Conservation (phyloP, 2,888 invertebrate genomes). For the Tachystola acroxantha region DNA sequence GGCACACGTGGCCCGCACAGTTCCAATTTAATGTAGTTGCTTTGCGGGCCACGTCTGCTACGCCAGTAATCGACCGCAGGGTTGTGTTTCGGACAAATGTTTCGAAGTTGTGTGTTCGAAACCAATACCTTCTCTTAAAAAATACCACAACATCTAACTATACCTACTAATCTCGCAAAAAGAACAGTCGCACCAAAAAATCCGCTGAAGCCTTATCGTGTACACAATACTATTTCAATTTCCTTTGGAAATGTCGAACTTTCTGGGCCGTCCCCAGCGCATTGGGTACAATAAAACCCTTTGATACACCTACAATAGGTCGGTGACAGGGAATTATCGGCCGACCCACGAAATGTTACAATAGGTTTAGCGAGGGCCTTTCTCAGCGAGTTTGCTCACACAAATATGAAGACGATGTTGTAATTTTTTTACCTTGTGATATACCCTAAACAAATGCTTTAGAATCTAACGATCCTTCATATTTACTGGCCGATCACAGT, state of each 20-base stretch:
- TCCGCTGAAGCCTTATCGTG: conserved; percentile 11
- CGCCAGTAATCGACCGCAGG: too few relatives aligned
- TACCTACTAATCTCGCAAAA: conserved; percentile 1
- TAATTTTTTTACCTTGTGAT: too few relatives aligned
- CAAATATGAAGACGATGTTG: too few relatives aligned
- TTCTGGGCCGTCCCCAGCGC: conserved; percentile 19
- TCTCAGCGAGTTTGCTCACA: conserved; percentile 11
- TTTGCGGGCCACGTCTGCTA: too few relatives aligned
- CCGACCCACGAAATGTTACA: conserved; percentile 21
- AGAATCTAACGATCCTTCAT: too few relatives aligned
- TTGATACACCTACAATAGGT: conserved; percentile 14
- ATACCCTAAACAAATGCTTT: too few relatives aligned
- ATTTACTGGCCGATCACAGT: too few relatives aligned
- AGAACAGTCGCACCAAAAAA: conserved; percentile 8
- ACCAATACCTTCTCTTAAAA: too few relatives aligned
- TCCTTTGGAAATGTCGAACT: conserved; percentile 13
- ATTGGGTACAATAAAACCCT: conserved; percentile 20
- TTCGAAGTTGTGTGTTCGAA: too few relatives aligned
- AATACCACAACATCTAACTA: neutral
- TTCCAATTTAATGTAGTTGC: too few relatives aligned
- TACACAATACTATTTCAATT: conserved; percentile 29
- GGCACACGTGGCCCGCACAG: too few relatives aligned
- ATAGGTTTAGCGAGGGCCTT: conserved; percentile 18
- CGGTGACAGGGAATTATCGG: conserved; percentile 34
- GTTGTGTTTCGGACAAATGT: too few relatives aligned